phyloP scores from a whole-genome alignment of 1,140 invertebrate genomes.

The Trypoxylus dichotomus region DNA sequence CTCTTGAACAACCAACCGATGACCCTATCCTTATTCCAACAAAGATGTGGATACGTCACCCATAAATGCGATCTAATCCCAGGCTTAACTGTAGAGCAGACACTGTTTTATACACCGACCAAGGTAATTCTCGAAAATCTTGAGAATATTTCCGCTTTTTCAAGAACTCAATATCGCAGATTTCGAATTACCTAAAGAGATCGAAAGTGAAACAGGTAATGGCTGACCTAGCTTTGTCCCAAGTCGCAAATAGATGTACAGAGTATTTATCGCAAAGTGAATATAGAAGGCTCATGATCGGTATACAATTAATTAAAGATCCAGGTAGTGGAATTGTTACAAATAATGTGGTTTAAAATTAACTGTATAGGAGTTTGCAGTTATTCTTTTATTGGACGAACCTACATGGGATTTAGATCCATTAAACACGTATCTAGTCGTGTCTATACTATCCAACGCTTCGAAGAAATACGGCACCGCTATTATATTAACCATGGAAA shows the following conservation, averaged over 20 bases:
- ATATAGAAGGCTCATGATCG: constrained; percentile 81
- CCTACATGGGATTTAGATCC: constrained; percentile 90
- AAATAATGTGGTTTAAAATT: no score
- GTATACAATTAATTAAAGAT: constrained; percentile 85
- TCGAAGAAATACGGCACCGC: constrained; percentile 88
- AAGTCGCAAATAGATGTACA: constrained; percentile 80
- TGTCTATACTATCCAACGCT: constrained; percentile 90
- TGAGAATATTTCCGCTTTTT: neutral
- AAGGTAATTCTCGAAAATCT: constrained; percentile 57
- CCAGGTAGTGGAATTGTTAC: constrained; percentile 59
- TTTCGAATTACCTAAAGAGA: constrained; percentile 70
- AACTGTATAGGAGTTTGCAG: constrained; percentile 54
- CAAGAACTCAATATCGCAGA: constrained; percentile 51
- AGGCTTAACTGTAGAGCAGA: constrained; percentile 84
- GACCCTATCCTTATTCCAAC: constrained; percentile 78
- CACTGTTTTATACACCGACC: constrained; percentile 76
- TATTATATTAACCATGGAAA: constrained; percentile 88
- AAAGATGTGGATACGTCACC: constrained; percentile 82
- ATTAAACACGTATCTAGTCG: constrained; percentile 86
- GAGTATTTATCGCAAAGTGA: constrained; percentile 80
- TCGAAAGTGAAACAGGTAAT: constrained; percentile 82
- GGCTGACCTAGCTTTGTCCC: constrained; percentile 85
- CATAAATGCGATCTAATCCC: constrained; percentile 80
- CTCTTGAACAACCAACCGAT: constrained; percentile 81
- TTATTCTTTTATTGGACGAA: constrained; percentile 84